These are phyloP conservation scores for Cylas formicarius DNA, from an alignment of 1,140 invertebrate genomes.

Conservation along the genomic window DNA sequence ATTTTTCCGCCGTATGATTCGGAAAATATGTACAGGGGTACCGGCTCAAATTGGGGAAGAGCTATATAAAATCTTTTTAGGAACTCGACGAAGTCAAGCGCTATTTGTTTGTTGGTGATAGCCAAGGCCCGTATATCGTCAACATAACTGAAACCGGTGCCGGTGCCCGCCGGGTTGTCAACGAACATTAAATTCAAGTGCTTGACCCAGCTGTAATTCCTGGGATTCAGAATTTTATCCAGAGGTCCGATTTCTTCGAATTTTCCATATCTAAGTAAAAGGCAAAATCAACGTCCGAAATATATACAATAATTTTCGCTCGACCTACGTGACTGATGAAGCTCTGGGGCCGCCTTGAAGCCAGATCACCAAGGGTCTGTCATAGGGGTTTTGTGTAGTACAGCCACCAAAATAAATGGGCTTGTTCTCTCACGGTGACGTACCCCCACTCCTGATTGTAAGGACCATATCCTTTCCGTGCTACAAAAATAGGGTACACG, in stretches of 20 bases:
- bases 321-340: constrained; percentile 66
- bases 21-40: constrained; percentile 72
- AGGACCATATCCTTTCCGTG: constrained; percentile 46
- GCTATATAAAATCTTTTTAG: constrained; percentile 56
- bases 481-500: no score
- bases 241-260: constrained; percentile 69
- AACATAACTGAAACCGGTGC: constrained; percentile 81
- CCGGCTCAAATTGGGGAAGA: constrained; percentile 57
- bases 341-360: constrained; percentile 55
- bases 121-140: constrained; percentile 49
- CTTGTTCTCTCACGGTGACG: constrained; percentile 56
- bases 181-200: constrained; percentile 73
- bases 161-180: constrained; percentile 82
- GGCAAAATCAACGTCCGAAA: no score
- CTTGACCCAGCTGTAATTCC: constrained; percentile 67
- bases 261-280: constrained; percentile 65
- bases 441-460: constrained; percentile 62
- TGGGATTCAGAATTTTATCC: constrained; percentile 53
- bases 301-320: no score
- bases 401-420: constrained; percentile 78
- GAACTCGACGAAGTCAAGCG: constrained; percentile 65
- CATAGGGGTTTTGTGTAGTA: constrained; percentile 59
- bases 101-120: constrained; percentile 65
- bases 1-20: constrained; percentile 89
- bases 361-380: constrained; percentile 68